Evolutionary conservation across 2,113 vertebrate species (phyloP).

Genomic region (Catagonus wagneri): DNA sequence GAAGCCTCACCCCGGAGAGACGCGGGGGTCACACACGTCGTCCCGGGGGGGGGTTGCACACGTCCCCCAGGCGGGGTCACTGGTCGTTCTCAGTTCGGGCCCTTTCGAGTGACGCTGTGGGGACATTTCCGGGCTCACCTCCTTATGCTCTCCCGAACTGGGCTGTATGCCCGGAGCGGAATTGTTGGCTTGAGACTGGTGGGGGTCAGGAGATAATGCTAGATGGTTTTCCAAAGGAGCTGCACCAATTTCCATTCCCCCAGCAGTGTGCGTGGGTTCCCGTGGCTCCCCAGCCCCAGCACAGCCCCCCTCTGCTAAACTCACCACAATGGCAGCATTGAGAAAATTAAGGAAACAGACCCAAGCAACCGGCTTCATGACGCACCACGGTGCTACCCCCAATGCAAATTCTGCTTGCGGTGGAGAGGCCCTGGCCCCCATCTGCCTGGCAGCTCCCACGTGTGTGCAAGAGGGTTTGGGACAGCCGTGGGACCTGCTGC

Average conservation of each 20-base stretch:
- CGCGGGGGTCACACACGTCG: accelerated
- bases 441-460: accelerated
- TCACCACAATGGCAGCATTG: accelerated
- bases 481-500: accelerated
- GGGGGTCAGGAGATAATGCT: accelerated
- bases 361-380: accelerated
- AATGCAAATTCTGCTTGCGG: neutral
- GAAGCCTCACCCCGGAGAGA: accelerated
- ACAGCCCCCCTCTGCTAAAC: too few species aligned
- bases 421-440: neutral
- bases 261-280: accelerated
- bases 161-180: accelerated
- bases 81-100: neutral
- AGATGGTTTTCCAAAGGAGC: accelerated
- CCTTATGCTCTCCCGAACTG: accelerated
- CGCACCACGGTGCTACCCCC: accelerated
- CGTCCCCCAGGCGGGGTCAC: neutral
- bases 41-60: accelerated
- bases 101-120: accelerated
- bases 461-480: neutral
- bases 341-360: neutral
- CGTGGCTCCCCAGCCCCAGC: accelerated
- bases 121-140: neutral
- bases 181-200: accelerated
- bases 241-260: accelerated